Conservation (phyloP, 2,113 vertebrate species). For the Monopterus albus region DNA sequence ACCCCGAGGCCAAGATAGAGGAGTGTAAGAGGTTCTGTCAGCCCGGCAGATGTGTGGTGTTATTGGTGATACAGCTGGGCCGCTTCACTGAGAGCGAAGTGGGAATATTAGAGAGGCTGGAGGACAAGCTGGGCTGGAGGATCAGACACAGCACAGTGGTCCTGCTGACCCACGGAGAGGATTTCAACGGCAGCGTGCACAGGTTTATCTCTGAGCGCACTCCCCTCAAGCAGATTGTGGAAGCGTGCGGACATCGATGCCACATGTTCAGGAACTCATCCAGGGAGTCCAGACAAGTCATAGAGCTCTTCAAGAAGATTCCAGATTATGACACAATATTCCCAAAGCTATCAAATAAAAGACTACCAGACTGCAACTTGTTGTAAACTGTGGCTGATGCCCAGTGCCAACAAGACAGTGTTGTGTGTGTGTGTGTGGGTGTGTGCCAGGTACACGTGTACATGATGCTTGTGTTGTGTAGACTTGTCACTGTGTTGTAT, state of each 20-base stretch:
- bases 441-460: too few species aligned
- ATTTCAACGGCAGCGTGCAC: neutral
- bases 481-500: too few species aligned
- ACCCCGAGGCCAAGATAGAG: neutral
- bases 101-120: constrained; percentile 35
- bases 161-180: constrained; percentile 37
- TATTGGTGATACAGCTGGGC: constrained; percentile 46
- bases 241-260: neutral
- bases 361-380: too few species aligned
- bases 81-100: constrained; percentile 8
- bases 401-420: too few species aligned
- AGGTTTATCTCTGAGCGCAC: rapidly evolving
- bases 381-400: too few species aligned
- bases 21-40: constrained; percentile 39
- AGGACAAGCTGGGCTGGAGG: neutral
- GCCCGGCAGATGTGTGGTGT: neutral
- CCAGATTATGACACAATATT: too few species aligned
- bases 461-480: too few species aligned
- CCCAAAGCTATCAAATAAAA: too few species aligned
- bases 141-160: constrained; percentile 25
- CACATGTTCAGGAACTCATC: constrained; percentile 25
- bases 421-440: too few species aligned
- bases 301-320: constrained; percentile 15
- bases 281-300: constrained; percentile 17
- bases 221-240: neutral